Percentiles rank a stretch among this genome's conserved stretches.
Evolutionary conservation across 2,113 vertebrate species (phyloP).

Genomic region (Notarius lentiginosus): DNA sequence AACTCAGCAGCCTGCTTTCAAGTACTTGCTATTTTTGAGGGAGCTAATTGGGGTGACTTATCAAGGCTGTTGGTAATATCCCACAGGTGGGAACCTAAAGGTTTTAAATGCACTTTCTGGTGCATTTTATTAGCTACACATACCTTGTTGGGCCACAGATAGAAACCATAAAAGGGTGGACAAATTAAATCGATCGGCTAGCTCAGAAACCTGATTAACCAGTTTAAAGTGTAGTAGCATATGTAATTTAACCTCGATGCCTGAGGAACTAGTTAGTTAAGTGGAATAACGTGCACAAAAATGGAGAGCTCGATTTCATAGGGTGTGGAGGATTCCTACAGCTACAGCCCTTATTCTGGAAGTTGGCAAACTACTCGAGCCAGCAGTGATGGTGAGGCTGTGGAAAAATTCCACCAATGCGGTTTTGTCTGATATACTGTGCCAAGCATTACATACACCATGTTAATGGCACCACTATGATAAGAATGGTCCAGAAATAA

Average conservation of each 20-base stretch:
- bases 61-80: neutral
- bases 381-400: neutral
- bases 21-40: neutral
- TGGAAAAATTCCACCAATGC: neutral
- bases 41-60: neutral
- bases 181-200: neutral
- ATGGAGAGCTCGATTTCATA: neutral
- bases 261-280: neutral
- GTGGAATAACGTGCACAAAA: neutral
- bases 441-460: neutral
- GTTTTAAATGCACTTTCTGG: neutral
- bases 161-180: neutral
- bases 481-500: neutral
- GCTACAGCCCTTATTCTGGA: neutral
- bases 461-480: neutral
- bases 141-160: neutral
- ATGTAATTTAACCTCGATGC: neutral
- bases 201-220: neutral
- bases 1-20: neutral
- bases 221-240: neutral
- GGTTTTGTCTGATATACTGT: neutral
- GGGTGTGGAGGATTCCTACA: neutral
- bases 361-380: neutral
- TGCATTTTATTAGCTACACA: neutral
- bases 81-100: neutral